A percentile compares a stretch with the other conserved stretches of the same genome.
Conservation (phyloP, 2,888 invertebrate species). For the Drosophila formosana region DNA sequence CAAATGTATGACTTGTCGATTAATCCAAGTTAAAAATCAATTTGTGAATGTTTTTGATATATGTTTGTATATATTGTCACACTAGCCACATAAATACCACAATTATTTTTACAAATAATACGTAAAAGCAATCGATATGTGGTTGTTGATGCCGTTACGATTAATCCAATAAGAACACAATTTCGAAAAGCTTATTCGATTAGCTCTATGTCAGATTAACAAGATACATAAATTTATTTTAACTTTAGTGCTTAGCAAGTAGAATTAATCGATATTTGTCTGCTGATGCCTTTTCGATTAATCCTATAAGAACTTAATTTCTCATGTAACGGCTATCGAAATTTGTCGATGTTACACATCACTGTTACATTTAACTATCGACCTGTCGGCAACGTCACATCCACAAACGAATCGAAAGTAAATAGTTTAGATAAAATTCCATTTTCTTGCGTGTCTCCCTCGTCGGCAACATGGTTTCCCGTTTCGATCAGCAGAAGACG, state of each 20-base stretch:
- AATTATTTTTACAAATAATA: too few relatives aligned
- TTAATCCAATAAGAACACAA: not conserved
- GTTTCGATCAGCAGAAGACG: slow-evolving; percentile 84
- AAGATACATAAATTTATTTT: not conserved
- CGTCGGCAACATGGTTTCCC: slow-evolving; percentile 75
- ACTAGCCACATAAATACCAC: too few relatives aligned
- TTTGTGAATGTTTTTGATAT: too few relatives aligned
- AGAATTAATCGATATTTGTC: slow-evolving; percentile 26
- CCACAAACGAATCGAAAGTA: slow-evolving; percentile 40
- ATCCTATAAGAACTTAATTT: too few relatives aligned
- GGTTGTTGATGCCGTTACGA: not conserved
- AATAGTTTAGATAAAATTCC: slow-evolving; percentile 42
- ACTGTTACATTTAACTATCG: slow-evolving; percentile 18
- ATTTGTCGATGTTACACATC: slow-evolving; percentile 10
- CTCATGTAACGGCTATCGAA: too few relatives aligned
- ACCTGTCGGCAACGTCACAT: slow-evolving; percentile 31
- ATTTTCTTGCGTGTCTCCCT: slow-evolving; percentile 11
- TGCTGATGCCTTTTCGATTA: not conserved
- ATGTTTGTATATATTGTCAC: too few relatives aligned
- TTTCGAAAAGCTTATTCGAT: not conserved
- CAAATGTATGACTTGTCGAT: not conserved
- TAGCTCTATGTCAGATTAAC: too few relatives aligned
- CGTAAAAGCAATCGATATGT: not conserved
- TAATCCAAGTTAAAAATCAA: not conserved
- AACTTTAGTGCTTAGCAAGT: not conserved